Evolutionary conservation across 2,113 vertebrate species (phyloP).

Genomic region (Empidonax alnorum): DNA sequence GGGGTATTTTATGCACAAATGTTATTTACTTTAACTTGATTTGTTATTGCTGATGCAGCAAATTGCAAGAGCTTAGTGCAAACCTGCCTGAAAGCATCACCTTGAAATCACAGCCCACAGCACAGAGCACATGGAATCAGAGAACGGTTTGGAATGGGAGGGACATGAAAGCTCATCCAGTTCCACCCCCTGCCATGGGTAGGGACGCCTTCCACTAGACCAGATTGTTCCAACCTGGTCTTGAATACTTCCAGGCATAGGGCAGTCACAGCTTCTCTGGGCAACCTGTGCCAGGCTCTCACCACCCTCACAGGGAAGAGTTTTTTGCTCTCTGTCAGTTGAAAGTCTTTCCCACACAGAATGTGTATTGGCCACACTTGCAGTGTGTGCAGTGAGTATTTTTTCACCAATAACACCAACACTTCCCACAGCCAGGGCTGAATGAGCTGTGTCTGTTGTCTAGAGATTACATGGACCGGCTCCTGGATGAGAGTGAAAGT

Average conservation of each 20-base stretch:
- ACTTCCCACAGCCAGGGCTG: background rate
- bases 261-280: background rate
- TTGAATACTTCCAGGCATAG: background rate
- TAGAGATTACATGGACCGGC: conserved; percentile 95
- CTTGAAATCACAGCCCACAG: background rate
- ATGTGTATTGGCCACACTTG: too few species aligned
- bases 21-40: background rate
- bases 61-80: background rate
- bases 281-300: fast-evolving
- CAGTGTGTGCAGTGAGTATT: fast-evolving
- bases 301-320: background rate
- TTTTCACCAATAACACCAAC: background rate
- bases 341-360: fast-evolving
- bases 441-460: background rate
- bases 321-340: fast-evolving
- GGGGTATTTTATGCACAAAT: background rate
- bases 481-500: conserved; percentile 91
- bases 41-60: background rate
- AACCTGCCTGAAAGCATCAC: background rate
- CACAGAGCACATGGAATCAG: background rate
- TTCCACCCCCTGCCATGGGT: background rate
- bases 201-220: background rate
- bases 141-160: background rate
- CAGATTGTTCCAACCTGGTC: background rate
- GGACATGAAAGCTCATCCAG: background rate